Percentiles rank a stretch among this genome's conserved stretches.
Evolutionary conservation across 2,113 vertebrate species (phyloP).

Genomic region (Nycticryphes semicollaris): DNA sequence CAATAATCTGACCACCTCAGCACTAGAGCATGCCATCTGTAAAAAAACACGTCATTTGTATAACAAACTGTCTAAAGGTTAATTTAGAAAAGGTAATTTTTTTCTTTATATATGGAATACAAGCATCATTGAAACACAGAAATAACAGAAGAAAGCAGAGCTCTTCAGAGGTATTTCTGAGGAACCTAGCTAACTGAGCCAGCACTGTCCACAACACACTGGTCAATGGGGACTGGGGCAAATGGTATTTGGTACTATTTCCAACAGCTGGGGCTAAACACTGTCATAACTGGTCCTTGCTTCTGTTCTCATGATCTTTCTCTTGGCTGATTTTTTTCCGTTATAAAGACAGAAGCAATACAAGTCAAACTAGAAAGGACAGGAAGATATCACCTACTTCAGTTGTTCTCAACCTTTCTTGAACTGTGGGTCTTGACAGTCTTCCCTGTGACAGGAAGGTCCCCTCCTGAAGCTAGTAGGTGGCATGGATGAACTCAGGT

Average conservation of each 20-base stretch:
- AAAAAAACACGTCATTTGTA: neutral
- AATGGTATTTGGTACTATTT: neutral
- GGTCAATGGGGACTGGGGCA: neutral
- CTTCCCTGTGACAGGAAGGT: neutral
- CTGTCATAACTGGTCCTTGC: neutral
- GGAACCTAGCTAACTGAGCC: neutral
- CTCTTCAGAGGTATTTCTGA: neutral
- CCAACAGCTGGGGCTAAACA: neutral
- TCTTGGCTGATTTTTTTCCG: neutral
- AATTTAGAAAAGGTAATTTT: neutral
- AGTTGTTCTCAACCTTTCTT: neutral
- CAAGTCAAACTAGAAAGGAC: neutral
- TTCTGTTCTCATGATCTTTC: neutral
- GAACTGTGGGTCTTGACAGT: neutral
- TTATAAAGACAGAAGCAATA: neutral
- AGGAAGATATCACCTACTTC: neutral
- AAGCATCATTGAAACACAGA: neutral
- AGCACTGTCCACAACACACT: neutral
- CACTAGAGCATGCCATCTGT: neutral
- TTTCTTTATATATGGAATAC: neutral
- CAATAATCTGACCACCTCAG: neutral
- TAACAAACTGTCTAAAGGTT: neutral
- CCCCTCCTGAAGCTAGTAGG: neutral
- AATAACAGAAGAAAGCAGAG: neutral
- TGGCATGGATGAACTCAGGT: neutral